phyloP scores from a whole-genome alignment of 2,888 invertebrate species.

The Beris morrisii region DNA sequence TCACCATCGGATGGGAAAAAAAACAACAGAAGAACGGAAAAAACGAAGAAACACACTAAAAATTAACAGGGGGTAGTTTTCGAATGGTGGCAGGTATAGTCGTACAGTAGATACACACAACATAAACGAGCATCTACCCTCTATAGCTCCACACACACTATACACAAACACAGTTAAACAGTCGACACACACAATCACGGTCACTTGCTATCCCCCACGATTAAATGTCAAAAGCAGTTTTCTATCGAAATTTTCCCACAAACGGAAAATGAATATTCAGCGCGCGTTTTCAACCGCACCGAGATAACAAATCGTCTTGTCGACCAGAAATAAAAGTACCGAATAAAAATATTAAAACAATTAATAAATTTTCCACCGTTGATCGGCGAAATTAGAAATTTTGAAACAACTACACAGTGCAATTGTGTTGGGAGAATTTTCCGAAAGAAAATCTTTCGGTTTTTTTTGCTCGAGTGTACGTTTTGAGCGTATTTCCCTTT shows the following conservation, averaged over 20 bases:
- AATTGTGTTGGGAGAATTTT: constrained; percentile 21
- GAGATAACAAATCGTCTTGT: neutral
- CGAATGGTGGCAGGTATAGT: constrained; percentile 19
- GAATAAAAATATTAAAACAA: neutral
- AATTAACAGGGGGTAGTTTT: constrained; percentile 28
- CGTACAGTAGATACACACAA: constrained; percentile 3
- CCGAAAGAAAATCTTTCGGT: constrained; percentile 17
- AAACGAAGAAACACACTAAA: constrained; percentile 26
- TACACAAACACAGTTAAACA: too few species aligned
- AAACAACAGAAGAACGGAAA: constrained; percentile 23
- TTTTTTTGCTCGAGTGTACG: constrained; percentile 6
- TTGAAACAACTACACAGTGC: constrained; percentile 23
- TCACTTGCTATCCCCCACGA: constrained; percentile 6
- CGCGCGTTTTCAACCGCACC: neutral
- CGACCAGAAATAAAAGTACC: neutral
- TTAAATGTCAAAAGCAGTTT: constrained; percentile 27
- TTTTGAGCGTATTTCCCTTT: constrained; percentile 14
- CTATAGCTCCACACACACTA: neutral
- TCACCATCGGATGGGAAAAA: neutral
- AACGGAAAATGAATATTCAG: constrained; percentile 1
- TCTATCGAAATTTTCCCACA: constrained; percentile 3
- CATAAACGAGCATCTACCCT: neutral
- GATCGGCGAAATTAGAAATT: constrained; percentile 22
- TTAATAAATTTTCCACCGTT: constrained; percentile 11
- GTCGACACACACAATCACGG: constrained; percentile 1